Percentiles rank a stretch among this genome's conserved stretches.
Conservation (phyloP, 2,797 vertebrate genomes). For the Sphenodon punctatus region DNA sequence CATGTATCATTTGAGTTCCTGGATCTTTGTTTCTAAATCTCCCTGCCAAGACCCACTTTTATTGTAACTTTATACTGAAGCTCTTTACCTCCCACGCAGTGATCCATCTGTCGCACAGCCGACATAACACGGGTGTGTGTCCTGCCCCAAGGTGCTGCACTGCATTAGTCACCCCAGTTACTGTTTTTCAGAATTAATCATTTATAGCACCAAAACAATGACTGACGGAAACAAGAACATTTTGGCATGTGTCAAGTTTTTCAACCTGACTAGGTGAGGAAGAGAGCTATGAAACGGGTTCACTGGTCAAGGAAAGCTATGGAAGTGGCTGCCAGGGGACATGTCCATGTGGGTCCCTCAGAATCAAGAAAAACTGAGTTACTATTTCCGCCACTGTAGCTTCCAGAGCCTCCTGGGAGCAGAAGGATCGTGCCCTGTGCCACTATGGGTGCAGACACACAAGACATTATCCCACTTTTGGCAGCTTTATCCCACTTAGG, state of each 20-base stretch:
- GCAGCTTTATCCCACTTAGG: no score
- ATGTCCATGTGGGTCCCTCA: no score
- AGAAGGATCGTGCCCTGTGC: no score
- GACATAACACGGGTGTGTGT: neutral
- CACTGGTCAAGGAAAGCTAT: no score
- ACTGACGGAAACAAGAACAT: no score
- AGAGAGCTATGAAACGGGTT: neutral
- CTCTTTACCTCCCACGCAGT: rapidly evolving
- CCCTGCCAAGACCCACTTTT: neutral
- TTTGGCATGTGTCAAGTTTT: neutral
- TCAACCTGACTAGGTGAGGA: neutral
- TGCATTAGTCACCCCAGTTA: neutral
- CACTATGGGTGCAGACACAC: no score
- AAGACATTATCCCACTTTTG: no score
- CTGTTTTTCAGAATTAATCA: neutral
- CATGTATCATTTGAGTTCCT: neutral
- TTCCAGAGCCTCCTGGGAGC: no score
- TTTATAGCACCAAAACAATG: neutral
- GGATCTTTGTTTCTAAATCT: neutral
- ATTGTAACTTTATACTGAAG: neutral
- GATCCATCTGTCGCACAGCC: neutral
- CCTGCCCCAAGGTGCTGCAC: neutral
- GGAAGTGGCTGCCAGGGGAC: no score
- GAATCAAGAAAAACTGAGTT: no score
- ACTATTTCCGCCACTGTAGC: no score